Evolutionary conservation across 2,113 vertebrate genomes (phyloP).

Genomic region (Alexandromys fortis): DNA sequence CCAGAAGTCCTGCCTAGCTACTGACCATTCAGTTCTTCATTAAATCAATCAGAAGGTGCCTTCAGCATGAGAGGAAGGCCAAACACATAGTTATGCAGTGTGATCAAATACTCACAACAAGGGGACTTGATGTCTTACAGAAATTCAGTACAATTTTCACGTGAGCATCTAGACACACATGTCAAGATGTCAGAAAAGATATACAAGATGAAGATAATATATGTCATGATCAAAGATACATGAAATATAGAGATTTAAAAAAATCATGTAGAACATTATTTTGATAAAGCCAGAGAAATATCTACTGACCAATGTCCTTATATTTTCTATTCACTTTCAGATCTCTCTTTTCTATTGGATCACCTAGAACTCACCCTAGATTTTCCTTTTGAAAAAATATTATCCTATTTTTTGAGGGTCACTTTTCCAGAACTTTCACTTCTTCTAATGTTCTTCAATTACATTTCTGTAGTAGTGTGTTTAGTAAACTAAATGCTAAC

Average conservation of each 20-base stretch:
- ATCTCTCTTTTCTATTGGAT: background rate
- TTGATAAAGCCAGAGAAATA: background rate
- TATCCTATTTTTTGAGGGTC: background rate
- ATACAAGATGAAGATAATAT: background rate
- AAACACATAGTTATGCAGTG: background rate
- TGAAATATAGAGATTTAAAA: background rate
- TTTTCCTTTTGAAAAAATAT: constrained; percentile 7
- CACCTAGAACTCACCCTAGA: background rate
- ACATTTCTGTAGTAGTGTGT: background rate
- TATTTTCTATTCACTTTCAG: background rate
- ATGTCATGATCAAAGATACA: background rate
- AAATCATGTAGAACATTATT: background rate
- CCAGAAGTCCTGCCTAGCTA: background rate
- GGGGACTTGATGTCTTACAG: background rate
- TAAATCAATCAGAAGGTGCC: background rate
- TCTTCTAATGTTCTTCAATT: constrained; percentile 47
- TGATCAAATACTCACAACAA: background rate
- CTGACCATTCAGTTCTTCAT: background rate
- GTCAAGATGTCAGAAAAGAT: background rate
- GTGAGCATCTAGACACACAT: background rate
- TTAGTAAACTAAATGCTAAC: background rate
- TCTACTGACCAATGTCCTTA: background rate
- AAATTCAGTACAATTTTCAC: background rate
- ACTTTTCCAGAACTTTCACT: background rate
- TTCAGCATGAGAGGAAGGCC: background rate